Percentiles rank a stretch among this genome's conserved stretches.
phyloP scores from a whole-genome alignment of 2,797 vertebrate species.

The Myiothlypis chrysogaster region DNA sequence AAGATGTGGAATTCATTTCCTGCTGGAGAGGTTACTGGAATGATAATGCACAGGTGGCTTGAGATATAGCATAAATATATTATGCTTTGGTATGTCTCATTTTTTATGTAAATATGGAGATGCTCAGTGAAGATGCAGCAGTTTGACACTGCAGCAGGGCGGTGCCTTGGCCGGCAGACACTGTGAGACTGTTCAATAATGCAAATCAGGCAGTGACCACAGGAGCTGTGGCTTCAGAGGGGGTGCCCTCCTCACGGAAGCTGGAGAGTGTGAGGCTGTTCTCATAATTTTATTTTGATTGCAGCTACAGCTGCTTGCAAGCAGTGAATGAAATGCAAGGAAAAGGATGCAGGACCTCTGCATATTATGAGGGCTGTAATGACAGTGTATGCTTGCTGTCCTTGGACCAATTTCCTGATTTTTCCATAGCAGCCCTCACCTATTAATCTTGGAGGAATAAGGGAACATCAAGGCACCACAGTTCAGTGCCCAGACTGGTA shows the following conservation, averaged over 20 bases:
- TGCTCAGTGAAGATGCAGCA: neutral
- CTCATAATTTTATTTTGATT: neutral
- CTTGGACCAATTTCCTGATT: neutral
- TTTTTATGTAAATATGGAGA: conserved; percentile 36
- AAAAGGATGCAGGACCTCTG: neutral
- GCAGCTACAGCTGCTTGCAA: neutral
- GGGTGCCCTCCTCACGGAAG: accelerated
- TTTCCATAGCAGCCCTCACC: neutral
- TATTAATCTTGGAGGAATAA: neutral
- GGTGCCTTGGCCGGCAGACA: neutral
- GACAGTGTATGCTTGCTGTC: neutral
- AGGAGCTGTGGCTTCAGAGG: neutral
- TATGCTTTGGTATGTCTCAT: conserved; percentile 39
- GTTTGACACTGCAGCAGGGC: neutral
- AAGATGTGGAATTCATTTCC: conserved; percentile 60
- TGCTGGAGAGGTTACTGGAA: conserved; percentile 39
- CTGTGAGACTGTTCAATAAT: conserved; percentile 23
- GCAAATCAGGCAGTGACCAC: neutral
- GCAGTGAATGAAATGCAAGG: neutral
- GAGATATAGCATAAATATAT: conserved; percentile 56
- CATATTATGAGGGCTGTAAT: neutral
- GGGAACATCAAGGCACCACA: neutral
- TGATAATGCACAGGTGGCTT: conserved; percentile 54
- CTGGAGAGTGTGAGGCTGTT: neutral
- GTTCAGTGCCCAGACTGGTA: neutral